Evolutionary conservation across 2,888 invertebrate genomes (phyloP).

Genomic region (Lasioglossum vierecki): DNA sequence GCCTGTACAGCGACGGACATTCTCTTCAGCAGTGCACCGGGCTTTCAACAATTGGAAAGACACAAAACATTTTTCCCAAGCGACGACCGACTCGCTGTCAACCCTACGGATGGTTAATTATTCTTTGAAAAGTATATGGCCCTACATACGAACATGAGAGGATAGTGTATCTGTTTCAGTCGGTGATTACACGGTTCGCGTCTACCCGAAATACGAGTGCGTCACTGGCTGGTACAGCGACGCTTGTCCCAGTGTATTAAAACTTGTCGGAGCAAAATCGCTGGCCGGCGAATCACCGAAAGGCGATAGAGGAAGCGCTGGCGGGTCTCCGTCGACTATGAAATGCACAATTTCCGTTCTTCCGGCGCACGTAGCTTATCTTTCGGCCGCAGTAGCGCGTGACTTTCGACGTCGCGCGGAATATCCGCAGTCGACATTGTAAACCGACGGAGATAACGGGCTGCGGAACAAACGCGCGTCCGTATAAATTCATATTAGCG

Average conservation of each 20-base stretch:
- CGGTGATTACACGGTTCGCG: not conserved
- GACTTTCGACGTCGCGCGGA: conserved; percentile 56
- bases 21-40: not conserved
- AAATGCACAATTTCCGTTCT: conserved; percentile 59
- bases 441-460: conserved; percentile 59
- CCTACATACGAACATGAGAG: not conserved
- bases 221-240: not conserved
- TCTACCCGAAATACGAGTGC: not conserved
- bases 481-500: conserved; percentile 64
- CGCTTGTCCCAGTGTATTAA: not conserved
- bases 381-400: conserved; percentile 64
- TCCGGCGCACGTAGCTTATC: conserved; percentile 61
- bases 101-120: not conserved
- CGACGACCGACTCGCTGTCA: not conserved
- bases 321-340: conserved; percentile 42
- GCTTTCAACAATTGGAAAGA: not conserved
- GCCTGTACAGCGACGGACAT: not conserved
- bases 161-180: not conserved
- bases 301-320: conserved; percentile 3
- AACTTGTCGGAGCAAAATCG: conserved; percentile 1
- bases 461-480: conserved; percentile 17
- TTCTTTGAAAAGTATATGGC: not conserved
- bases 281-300: conserved; percentile 13
- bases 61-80: not conserved
- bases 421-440: conserved; percentile 37